Evolutionary conservation across 2,113 vertebrate genomes (phyloP).

Genomic region (Anhinga anhinga): DNA sequence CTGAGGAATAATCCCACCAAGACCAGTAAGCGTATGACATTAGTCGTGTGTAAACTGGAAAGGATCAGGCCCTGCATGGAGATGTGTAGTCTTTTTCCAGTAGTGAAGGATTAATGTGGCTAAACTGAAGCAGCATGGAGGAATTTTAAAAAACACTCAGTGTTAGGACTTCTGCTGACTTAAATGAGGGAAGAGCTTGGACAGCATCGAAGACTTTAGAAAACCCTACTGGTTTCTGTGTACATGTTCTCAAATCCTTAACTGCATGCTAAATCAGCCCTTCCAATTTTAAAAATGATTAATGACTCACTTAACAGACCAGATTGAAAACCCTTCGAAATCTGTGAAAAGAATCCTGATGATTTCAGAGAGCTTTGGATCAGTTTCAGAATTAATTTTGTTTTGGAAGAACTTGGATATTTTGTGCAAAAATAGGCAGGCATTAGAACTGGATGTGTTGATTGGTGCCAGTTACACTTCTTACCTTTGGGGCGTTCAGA

Average conservation of each 20-base stretch:
- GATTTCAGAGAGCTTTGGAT: background rate
- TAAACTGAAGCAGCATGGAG: background rate
- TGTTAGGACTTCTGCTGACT: background rate
- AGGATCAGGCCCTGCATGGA: background rate
- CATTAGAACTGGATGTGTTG: background rate
- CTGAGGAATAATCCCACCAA: background rate
- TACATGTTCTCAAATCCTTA: background rate
- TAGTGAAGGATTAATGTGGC: background rate
- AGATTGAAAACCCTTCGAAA: background rate
- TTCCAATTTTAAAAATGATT: background rate
- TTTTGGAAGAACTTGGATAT: background rate
- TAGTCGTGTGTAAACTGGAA: background rate
- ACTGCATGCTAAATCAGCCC: background rate
- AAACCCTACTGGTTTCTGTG: background rate
- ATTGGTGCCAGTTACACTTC: background rate
- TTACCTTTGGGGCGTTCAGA: background rate
- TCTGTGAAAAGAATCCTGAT: background rate
- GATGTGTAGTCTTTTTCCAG: background rate
- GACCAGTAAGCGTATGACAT: background rate
- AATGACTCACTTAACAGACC: background rate
- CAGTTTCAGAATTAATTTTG: background rate
- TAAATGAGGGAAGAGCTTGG: background rate
- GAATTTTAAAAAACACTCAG: background rate
- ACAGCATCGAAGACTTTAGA: background rate
- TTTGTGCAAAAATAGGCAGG: background rate